Conservation (phyloP, 2,888 invertebrate genomes). For the Dexiosoma caninum region DNA sequence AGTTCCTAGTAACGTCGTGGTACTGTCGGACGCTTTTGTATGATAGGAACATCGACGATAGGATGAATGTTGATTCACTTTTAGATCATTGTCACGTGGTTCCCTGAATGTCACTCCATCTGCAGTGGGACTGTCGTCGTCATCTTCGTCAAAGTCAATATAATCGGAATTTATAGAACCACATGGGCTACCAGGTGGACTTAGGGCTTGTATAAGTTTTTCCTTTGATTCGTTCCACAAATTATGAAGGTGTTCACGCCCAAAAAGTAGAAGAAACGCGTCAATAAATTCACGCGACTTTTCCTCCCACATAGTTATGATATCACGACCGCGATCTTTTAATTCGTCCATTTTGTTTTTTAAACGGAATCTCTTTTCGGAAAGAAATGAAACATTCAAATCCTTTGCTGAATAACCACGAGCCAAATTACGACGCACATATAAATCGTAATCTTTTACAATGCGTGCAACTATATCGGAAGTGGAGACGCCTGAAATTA, state of each 20-base stretch:
- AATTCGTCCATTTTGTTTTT: conserved; percentile 97
- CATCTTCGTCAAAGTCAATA: conserved; percentile 73
- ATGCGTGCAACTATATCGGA: conserved; percentile 98
- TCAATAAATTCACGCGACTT: conserved; percentile 97
- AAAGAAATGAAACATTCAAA: conserved; percentile 96
- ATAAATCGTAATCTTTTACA: conserved; percentile 98
- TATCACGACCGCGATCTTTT: conserved; percentile 94
- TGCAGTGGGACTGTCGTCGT: conserved; percentile 67
- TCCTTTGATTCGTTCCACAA: conserved; percentile 94
- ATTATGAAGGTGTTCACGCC: conserved; percentile 88
- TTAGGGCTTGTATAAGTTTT: conserved; percentile 91
- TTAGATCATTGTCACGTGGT: conserved; percentile 44
- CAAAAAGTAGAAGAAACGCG: conserved; percentile 94
- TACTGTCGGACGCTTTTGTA: conserved; percentile 63
- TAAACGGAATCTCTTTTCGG: conserved; percentile 95
- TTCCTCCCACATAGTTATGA: conserved; percentile 98
- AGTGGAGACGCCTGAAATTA: conserved; percentile 91
- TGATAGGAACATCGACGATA: conserved; percentile 70
- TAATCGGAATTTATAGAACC: conserved; percentile 72
- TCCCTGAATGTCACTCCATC: conserved; percentile 43
- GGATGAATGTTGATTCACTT: conserved; percentile 67
- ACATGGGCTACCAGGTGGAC: conserved; percentile 90
- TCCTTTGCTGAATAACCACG: conserved; percentile 98
- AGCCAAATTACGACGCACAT: conserved; percentile 96
- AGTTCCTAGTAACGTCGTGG: conserved; percentile 58